phyloP scores from a whole-genome alignment of 2,113 vertebrate species.

The Centropus unirufus region DNA sequence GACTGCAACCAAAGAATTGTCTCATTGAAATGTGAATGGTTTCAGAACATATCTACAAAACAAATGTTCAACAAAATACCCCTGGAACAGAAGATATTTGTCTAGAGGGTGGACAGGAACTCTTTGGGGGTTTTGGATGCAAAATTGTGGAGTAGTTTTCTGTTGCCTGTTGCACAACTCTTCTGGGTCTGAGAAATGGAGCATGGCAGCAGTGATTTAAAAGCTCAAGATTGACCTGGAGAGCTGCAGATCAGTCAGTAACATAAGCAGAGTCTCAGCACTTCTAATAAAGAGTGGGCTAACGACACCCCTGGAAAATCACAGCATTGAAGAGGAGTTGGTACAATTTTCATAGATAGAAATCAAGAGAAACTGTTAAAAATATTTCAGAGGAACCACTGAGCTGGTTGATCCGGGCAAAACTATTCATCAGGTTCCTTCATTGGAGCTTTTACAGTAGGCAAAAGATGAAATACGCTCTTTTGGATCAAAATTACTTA shows the following conservation, averaged over 20 bases:
- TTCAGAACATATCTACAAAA: neutral
- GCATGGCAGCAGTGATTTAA: neutral
- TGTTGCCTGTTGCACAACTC: neutral
- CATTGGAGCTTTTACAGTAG: neutral
- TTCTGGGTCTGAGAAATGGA: neutral
- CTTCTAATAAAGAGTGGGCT: neutral
- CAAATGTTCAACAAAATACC: neutral
- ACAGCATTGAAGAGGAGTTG: neutral
- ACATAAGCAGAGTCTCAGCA: neutral
- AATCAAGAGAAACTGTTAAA: neutral
- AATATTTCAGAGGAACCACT: neutral
- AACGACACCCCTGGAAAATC: neutral
- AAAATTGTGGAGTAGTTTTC: neutral
- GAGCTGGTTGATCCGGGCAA: neutral
- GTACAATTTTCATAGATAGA: neutral
- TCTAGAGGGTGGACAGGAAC: neutral
- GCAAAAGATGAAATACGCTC: neutral
- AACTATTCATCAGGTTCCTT: neutral
- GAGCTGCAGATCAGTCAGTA: neutral
- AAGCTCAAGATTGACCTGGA: neutral
- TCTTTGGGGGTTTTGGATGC: neutral
- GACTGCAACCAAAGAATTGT: neutral
- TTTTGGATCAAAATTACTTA: neutral
- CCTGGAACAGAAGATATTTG: neutral
- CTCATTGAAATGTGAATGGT: neutral